phyloP scores from a whole-genome alignment of 2,113 vertebrate genomes.

The Verasper variegatus region DNA sequence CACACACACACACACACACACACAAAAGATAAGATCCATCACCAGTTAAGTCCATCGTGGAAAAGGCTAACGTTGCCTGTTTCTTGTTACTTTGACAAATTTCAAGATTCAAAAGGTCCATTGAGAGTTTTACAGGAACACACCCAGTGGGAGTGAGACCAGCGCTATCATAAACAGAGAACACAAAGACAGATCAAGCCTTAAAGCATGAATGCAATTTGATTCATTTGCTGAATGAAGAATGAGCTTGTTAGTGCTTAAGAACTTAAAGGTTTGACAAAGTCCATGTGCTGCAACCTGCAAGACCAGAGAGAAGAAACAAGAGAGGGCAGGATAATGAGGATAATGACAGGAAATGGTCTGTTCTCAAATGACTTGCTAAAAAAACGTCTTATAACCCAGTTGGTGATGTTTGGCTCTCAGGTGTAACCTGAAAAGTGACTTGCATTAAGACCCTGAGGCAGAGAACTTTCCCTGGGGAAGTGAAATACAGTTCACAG shows the following conservation, averaged over 20 bases:
- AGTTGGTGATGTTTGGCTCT: no score
- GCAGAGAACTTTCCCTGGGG: no score
- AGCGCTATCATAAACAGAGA: neutral
- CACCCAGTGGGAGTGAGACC: neutral
- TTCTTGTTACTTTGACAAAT: neutral
- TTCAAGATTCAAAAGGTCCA: neutral
- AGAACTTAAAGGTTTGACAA: neutral
- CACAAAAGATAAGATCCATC: neutral
- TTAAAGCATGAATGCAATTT: neutral
- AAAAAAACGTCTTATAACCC: no score
- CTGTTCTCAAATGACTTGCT: no score
- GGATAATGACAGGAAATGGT: no score
- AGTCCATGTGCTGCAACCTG: no score
- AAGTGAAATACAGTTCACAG: no score
- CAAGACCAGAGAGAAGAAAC: no score
- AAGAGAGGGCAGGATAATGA: no score
- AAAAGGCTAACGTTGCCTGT: neutral
- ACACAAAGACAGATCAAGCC: neutral
- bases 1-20: no score
- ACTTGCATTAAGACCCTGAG: no score
- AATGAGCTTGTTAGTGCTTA: neutral
- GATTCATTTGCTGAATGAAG: neutral
- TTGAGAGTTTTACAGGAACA: neutral
- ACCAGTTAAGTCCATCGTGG: neutral
- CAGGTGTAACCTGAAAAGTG: no score